Conservation (phyloP, 2,888 invertebrate genomes). For the Mesorhabditis spiculigera region DNA sequence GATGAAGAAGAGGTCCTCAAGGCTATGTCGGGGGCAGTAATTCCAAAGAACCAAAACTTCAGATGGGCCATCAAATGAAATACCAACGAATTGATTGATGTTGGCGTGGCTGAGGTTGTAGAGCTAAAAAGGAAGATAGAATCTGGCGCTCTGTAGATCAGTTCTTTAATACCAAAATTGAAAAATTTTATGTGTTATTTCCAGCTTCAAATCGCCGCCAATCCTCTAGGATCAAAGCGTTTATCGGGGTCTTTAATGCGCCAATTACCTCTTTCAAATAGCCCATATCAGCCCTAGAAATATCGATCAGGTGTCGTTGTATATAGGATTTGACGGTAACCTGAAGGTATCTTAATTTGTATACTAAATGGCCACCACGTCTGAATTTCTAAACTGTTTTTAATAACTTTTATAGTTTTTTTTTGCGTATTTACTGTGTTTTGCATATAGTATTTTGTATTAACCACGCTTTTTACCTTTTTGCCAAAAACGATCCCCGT, state of each 20-base stretch:
- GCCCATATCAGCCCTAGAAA: constrained; percentile 34
- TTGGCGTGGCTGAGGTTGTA: constrained; percentile 31
- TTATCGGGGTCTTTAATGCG: too few species aligned
- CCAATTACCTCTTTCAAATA: constrained; percentile 29
- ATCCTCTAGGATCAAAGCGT: too few species aligned
- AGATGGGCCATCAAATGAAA: constrained; percentile 37
- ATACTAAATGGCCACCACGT: neutral
- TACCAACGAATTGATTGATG: constrained; percentile 34
- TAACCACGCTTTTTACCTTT: neutral
- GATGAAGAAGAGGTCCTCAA: constrained; percentile 34
- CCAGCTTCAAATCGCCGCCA: too few species aligned
- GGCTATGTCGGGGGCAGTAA: constrained; percentile 25
- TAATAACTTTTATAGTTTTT: too few species aligned
- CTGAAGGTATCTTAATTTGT: constrained; percentile 12
- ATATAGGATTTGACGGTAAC: constrained; percentile 25
- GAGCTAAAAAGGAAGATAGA: constrained; percentile 20
- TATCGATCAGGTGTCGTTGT: constrained; percentile 31
- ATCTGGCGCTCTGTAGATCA: too few species aligned
- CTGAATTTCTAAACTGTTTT: too few species aligned
- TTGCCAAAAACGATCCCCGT: neutral
- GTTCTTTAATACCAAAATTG: too few species aligned
- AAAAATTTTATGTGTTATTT: too few species aligned
- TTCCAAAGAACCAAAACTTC: constrained; percentile 32
- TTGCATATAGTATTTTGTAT: neutral
- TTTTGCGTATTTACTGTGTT: too few species aligned